Base-by-base conservation (phyloP, 2,113 vertebrate genomes). In the Triplophysa tibetana region DNA sequence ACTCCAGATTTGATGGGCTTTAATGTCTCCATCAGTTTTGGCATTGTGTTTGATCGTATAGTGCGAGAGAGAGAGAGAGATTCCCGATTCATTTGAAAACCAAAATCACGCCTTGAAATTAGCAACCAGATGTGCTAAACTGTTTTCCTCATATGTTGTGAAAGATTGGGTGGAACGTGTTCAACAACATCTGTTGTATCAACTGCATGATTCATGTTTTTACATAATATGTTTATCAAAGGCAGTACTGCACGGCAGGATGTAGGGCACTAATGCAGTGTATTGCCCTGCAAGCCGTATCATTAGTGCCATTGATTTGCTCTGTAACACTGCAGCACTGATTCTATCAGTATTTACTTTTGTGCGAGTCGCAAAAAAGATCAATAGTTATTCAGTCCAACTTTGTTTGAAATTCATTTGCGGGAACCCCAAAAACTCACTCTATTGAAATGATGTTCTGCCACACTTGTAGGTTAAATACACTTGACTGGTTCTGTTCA, bases 21-120 rank as follows among this genome's bases (percentile, higher is more conserved):
- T 45, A 75, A 62, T 62, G 52, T 54, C 16, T 17, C 38, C 16
- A 61, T 26, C 33, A 12, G 56, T 62, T 62, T 62, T 12, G 19
- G 58, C 41, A 8, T 2, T 26, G 21, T 75, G 21, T 62, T n/a
- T 12, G 16, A n/a, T 41, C 73, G 63, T 75, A 29, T 63, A 60
- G 60, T 29, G 19, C 19, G 33, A 12, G 14, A 48, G 56, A 16
- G 14, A 48, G 38, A 63, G 23, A 75, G 38, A 58, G n/a, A 73
- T 7, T 73, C 23, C 41, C n/a, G n/a, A 38, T 62, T 75, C 4
- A 75, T 62, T 62, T 62, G 54, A 63, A 75, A 75, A 63, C 73
- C 26, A 75, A 58, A 54, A 63, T 75, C 21, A 75, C 21, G 48
- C 64, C 43, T 77, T 77, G 43, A 77, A 77, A 65, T 65, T 19